A percentile compares a stretch with the other conserved stretches of the same genome.
Evolutionary conservation across 2,888 invertebrate genomes (phyloP).

Genomic region (Agelastica alni): DNA sequence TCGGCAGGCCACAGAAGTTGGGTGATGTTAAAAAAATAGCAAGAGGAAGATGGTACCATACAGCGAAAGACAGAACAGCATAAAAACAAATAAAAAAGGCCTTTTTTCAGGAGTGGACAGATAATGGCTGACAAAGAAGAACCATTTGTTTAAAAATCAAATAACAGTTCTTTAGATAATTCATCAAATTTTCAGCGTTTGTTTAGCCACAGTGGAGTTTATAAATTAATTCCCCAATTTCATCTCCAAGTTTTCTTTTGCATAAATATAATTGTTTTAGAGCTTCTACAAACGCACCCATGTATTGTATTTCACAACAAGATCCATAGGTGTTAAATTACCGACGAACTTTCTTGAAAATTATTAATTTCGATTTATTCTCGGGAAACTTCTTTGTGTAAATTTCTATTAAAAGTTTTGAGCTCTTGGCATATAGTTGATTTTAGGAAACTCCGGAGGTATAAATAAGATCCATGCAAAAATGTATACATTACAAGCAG

Average conservation of each 20-base stretch:
- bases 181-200: too few relatives aligned
- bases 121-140: too few relatives aligned
- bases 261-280: slow-evolving; percentile 37
- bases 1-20: too few relatives aligned
- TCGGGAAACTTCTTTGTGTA: slow-evolving; percentile 3
- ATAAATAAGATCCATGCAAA: too few relatives aligned
- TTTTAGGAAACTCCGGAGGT: not conserved
- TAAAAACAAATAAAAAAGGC: too few relatives aligned
- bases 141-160: too few relatives aligned
- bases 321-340: slow-evolving; percentile 32
- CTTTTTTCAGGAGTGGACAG: too few relatives aligned
- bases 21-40: too few relatives aligned
- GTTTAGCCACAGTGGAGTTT: slow-evolving; percentile 32
- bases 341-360: slow-evolving; percentile 21
- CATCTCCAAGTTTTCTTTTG: slow-evolving; percentile 35
- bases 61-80: too few relatives aligned
- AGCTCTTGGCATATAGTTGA: not conserved
- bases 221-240: slow-evolving; percentile 37
- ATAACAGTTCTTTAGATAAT: too few relatives aligned
- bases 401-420: slow-evolving; percentile 7
- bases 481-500: too few relatives aligned
- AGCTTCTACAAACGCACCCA: slow-evolving; percentile 31
- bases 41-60: too few relatives aligned
- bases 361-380: slow-evolving; percentile 22
- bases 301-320: slow-evolving; percentile 34